phyloP scores from a whole-genome alignment of 2,888 invertebrate species.

The Sarcophaga carnaria region DNA sequence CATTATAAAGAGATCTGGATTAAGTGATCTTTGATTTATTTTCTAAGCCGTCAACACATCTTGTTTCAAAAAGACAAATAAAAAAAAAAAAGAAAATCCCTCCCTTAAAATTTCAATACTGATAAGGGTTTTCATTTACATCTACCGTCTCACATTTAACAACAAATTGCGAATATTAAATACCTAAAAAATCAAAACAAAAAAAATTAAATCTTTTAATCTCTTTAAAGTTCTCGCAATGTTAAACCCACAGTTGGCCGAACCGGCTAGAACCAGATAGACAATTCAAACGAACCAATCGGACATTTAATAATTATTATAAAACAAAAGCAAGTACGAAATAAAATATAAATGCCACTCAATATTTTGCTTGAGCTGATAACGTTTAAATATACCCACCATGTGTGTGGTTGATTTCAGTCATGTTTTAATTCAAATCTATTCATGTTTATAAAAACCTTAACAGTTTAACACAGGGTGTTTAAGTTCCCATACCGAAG shows the following conservation, averaged over 20 bases:
- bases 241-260: slow-evolving; percentile 45
- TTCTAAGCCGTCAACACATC: slow-evolving; percentile 23
- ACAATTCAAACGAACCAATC: slow-evolving; percentile 50
- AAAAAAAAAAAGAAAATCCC: slow-evolving; percentile 12
- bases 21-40: slow-evolving; percentile 49
- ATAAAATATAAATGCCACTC: slow-evolving; percentile 5
- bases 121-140: slow-evolving; percentile 44
- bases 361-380: slow-evolving; percentile 41
- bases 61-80: slow-evolving; percentile 11
- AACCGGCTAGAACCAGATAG: slow-evolving; percentile 57
- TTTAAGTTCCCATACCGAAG: slow-evolving; percentile 11
- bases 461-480: slow-evolving; percentile 47
- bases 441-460: slow-evolving; percentile 4
- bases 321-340: slow-evolving; percentile 29
- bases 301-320: slow-evolving; percentile 47
- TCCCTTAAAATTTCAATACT: slow-evolving; percentile 35
- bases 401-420: slow-evolving; percentile 47
- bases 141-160: slow-evolving; percentile 21
- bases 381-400: slow-evolving; percentile 55
- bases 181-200: slow-evolving; percentile 23
- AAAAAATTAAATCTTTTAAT: slow-evolving; percentile 43
- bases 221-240: slow-evolving; percentile 51
- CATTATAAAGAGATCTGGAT: slow-evolving; percentile 43
- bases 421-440: slow-evolving; percentile 11
- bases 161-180: slow-evolving; percentile 33